Base-by-base conservation (phyloP, 2,113 vertebrate genomes). In the Urocolius indicus region DNA sequence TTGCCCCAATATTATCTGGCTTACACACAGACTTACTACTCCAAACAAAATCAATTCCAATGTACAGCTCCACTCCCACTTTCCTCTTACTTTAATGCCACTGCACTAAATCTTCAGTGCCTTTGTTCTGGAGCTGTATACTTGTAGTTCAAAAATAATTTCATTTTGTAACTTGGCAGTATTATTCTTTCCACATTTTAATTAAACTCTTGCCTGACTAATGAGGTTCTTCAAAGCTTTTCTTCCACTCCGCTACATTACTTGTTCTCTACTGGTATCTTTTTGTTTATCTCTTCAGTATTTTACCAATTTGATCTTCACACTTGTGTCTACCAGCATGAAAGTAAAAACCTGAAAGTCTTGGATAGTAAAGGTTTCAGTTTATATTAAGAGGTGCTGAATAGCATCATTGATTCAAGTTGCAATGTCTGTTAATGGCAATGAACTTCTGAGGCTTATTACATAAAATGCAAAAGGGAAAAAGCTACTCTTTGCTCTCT, bases 21-120 rank as follows among this genome's bases (percentile, higher is more conserved):
- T 46, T 32, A 22, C 1, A 1, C 0, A 0, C 18, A 26, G 58
- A 14, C 2, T 66, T 29, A 10, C 0, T 0, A 29, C 46, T 74
- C 26, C 23, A 75, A 61, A 54, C 55, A 19, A 48, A 57, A 21
- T 12, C 29, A 65, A 63, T 41, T 27, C 29, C 18, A 9, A 1
- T 6, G 4, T 27, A 34, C 21, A 61, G 41, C 24, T 80, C 27
- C 0, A 0, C 46, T 55, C 65, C 24, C 43, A 6, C 12, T 58
- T 43, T 71, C 7, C 11, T 63, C 51, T 41, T 59, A 17, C 27
- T 74, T 73, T 63, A 61, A 61, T 36, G 68, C 24, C 10, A 2
- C 57, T 38, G 38, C 9, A 5, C 46, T 32, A 24, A 41, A 36
- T 55, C 23, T 38, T 74, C 26, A 7, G 0, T 43, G 22, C 20